Base-by-base conservation (phyloP, 2,113 vertebrate species). In the Syngnathus scovelli region DNA sequence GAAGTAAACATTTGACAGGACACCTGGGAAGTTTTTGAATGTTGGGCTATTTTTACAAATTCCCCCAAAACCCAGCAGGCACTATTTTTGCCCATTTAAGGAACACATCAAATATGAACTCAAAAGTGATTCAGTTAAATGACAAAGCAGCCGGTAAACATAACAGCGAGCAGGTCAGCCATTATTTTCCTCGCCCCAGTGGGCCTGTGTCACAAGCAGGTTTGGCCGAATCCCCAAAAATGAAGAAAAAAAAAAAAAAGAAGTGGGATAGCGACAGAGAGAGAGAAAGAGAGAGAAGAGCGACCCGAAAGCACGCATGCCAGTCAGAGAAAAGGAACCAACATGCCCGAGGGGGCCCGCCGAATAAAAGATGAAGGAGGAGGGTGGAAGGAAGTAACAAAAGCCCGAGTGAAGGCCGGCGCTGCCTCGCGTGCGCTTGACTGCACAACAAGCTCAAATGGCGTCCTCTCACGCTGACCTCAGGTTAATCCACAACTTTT, bases 291-390 rank as follows among this genome's bases (percentile, higher is more conserved):
- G 60, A 69, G 72, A 72, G 8, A 54, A 56, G n/a, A 77, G 71
- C 75, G 71, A 43, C 64, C 46, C 23, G 70, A 69, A 75, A 66
- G 74, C 68, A 68, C 21, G 65, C 61, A 62, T n/a, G 41, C 18
- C 59, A 72, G 72, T 74, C 68, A 76, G 68, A 80, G 33, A 54
- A 68, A 52, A 67, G 68, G 73, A 81, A 80, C 23, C 54, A 64
- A 81, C 74, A 70, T 59, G 84, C 86, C 77, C 39, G 68, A 61
- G 85, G 83, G 78, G 75, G 69, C 37, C 9, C 69, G 70, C 75
- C 75, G 71, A 71, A 77, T 78, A 81, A 80, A 85, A 75, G 78
- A 87, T 73, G 76, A 78, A 81, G 70, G 69, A 76, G 38, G 66
- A 76, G 75, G 43, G 21, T 55, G 66, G 71, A 74, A 79, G 52